Conservation (phyloP, 2,888 invertebrate species). For the Trissolcus brochymenae region DNA sequence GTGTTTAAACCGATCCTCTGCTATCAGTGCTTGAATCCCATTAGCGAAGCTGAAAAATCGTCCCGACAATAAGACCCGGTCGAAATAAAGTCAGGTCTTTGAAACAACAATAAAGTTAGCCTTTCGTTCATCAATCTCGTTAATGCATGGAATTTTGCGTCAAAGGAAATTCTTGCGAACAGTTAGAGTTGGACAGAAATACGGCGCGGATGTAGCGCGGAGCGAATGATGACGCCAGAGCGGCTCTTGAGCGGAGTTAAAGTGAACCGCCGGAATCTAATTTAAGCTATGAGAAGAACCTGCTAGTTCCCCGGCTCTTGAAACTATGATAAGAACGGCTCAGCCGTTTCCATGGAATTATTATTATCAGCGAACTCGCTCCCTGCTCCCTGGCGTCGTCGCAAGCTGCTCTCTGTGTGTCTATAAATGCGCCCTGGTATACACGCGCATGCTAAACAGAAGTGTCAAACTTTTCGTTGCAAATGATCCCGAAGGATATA, state of each 20-base stretch:
- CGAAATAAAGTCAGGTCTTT: slow-evolving; percentile 64
- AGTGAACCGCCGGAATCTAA: slow-evolving; percentile 58
- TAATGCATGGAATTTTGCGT: slow-evolving; percentile 68
- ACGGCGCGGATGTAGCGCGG: slow-evolving; percentile 34
- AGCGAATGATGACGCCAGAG: slow-evolving; percentile 43
- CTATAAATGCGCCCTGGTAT: not conserved
- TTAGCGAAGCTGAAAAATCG: slow-evolving; percentile 23
- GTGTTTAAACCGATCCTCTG: slow-evolving; percentile 20
- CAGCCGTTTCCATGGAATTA: slow-evolving; percentile 52
- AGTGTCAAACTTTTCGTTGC: slow-evolving; percentile 48
- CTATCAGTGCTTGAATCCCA: slow-evolving; percentile 11
- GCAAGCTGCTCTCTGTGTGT: not conserved
- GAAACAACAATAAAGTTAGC: slow-evolving; percentile 75
- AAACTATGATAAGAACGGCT: slow-evolving; percentile 54
- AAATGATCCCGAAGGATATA: slow-evolving; percentile 50
- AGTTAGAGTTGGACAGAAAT: slow-evolving; percentile 46
- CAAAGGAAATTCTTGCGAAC: slow-evolving; percentile 70
- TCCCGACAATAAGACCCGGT: slow-evolving; percentile 7
- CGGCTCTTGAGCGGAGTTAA: slow-evolving; percentile 50
- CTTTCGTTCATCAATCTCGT: slow-evolving; percentile 71
- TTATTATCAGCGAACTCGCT: slow-evolving; percentile 49
- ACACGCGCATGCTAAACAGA: slow-evolving; percentile 21
- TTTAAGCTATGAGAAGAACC: slow-evolving; percentile 59
- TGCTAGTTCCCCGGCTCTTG: slow-evolving; percentile 48
- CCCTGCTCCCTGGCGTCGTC: slow-evolving; percentile 12